Evolutionary conservation across 2,797 vertebrate genomes (phyloP).

Genomic region (Anabacerthia variegaticeps): DNA sequence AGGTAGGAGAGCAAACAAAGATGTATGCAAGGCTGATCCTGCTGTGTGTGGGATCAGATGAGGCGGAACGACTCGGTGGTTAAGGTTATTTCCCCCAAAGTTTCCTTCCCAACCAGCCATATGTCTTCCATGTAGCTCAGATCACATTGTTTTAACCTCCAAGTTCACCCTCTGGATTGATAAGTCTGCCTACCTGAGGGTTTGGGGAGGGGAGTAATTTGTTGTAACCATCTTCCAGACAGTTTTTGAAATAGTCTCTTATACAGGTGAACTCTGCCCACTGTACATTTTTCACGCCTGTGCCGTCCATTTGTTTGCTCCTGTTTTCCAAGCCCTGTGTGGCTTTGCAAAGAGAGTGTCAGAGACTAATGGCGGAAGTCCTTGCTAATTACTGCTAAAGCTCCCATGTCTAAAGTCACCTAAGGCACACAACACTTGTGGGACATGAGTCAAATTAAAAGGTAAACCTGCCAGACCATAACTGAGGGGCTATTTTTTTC

Average conservation of each 20-base stretch:
- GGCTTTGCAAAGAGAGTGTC: not conserved
- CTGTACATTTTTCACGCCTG: slow-evolving; percentile 32
- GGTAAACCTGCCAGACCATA: not conserved
- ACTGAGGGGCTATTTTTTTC: not conserved
- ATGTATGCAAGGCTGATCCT: not conserved
- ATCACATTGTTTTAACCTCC: slow-evolving; percentile 27
- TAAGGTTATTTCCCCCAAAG: not conserved
- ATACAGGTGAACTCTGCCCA: not conserved
- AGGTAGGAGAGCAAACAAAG: not conserved
- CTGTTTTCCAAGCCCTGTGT: not conserved
- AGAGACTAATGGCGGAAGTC: slow-evolving; percentile 9
- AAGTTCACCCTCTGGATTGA: slow-evolving; percentile 4
- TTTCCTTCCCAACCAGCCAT: not conserved
- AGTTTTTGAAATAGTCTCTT: slow-evolving; percentile 49
- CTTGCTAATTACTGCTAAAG: slow-evolving; percentile 36
- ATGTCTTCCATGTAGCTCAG: not conserved
- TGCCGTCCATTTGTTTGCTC: slow-evolving; percentile 16
- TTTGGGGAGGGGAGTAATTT: slow-evolving; percentile 39
- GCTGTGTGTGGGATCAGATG: not conserved
- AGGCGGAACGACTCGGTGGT: not conserved
- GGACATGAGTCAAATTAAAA: not conserved
- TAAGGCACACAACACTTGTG: not conserved
- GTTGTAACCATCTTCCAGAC: slow-evolving; percentile 20
- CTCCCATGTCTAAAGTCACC: not conserved
- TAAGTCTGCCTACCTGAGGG: slow-evolving; percentile 23